Conservation (phyloP, 2,797 vertebrate genomes). For the Enteromius trimaculatus region DNA sequence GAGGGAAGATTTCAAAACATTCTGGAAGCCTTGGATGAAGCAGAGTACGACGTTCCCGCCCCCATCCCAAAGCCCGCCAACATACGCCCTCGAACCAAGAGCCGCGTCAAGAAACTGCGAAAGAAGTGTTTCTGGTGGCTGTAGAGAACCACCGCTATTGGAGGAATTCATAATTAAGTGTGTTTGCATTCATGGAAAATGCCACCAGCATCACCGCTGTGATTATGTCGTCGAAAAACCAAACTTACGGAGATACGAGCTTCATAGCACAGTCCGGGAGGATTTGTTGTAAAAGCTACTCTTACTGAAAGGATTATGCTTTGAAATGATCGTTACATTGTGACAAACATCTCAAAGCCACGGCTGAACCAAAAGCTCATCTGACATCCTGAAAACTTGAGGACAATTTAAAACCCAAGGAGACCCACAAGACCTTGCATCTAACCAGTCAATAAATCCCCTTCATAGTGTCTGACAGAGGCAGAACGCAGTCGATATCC, state of each 20-base stretch:
- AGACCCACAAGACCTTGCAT: slow-evolving; percentile 36
- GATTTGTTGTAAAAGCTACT: neutral
- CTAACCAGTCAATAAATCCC: slow-evolving; percentile 64
- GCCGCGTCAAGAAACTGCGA: slow-evolving; percentile 90
- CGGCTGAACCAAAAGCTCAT: slow-evolving; percentile 18
- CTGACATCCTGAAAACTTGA: slow-evolving; percentile 28
- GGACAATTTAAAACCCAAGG: slow-evolving; percentile 30
- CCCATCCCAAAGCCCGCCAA: slow-evolving; percentile 57
- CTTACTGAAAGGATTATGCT: neutral
- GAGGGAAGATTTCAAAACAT: slow-evolving; percentile 89
- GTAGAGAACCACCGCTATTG: slow-evolving; percentile 65
- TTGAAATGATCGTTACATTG: neutral
- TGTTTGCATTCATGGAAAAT: slow-evolving; percentile 18
- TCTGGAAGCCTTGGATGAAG: slow-evolving; percentile 76
- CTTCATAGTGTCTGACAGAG: slow-evolving; percentile 64
- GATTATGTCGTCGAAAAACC: neutral
- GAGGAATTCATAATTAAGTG: neutral
- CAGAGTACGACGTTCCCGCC: slow-evolving; percentile 75
- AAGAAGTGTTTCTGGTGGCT: slow-evolving; percentile 99
- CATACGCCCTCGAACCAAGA: slow-evolving; percentile 72
- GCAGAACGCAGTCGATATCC: slow-evolving; percentile 62
- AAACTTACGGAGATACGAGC: neutral
- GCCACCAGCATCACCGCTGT: slow-evolving; percentile 44
- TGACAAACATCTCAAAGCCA: neutral
- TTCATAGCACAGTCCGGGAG: neutral